Evolutionary conservation across 2,113 vertebrate species (phyloP), one percentile per base, ranked within the genome.

Genomic region (Ctenomys sociabilis): DNA sequence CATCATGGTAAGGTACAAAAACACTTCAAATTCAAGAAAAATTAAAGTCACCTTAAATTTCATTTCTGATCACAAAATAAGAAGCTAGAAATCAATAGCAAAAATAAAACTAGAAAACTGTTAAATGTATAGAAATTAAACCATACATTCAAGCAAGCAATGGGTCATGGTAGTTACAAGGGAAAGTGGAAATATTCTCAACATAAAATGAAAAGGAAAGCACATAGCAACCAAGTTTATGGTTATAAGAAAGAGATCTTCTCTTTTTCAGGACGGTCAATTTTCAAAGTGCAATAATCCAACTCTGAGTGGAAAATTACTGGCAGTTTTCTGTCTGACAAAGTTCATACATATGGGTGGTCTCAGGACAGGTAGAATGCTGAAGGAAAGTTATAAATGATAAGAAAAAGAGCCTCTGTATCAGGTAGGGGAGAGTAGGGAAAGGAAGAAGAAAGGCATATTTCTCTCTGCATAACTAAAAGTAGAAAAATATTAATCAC

Each of bases 121-220:
- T 85, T 40, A 94, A 92, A 54, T 81, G 80, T 52, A 5, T 83
- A 2, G 12, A 93, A 80, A 81, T 64, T 81, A 86, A 93, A 66
- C n/a, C 16, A 40, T 73, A 73, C 3, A 75, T 40, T 86, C 52
- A 85, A 88, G 52, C 19, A 64, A 81, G 3, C 5, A 85, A 43
- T 86, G 43, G 16, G 5, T 82, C 45, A 95, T 92, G 72, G 3
- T 80, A 80, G 24, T 85, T 45, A 96, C n/a, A 77, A 40, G 68
- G n/a, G 22, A 72, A 40, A 37, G 66, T 90, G 86, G n/a, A 88
- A 78, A 63, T 72, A 32, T 78, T 49, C 43, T 72, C 43, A 40
- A 72, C 30, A 95, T 10, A 91, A 93, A 78, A 49, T 88, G 40
- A 93, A 96, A 87, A 70, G 52, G 16, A 80, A 85, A 77, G 63